Conservation (phyloP, 2,888 invertebrate genomes). For the Capitulum mitella region DNA sequence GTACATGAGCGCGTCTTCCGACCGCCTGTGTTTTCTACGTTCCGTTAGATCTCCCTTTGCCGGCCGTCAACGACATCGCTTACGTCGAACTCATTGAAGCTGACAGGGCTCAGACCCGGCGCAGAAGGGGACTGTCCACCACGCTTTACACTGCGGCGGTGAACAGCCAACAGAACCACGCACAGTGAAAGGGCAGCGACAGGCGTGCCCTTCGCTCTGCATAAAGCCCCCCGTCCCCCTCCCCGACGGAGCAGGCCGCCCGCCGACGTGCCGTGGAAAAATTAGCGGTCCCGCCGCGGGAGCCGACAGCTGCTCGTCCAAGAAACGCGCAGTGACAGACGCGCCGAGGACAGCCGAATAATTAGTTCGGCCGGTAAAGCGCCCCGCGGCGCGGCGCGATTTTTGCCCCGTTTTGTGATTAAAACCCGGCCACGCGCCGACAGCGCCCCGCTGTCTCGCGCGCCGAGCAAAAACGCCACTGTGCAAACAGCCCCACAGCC, state of each 20-base stretch:
- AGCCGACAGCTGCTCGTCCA: conserved; percentile 2
- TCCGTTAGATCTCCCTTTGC: too few species aligned
- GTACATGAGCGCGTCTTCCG: too few species aligned
- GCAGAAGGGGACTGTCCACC: too few species aligned
- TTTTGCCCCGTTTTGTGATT: neutral
- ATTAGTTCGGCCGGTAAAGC: neutral
- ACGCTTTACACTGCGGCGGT: too few species aligned
- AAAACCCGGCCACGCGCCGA: neutral
- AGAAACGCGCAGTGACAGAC: conserved; percentile 3
- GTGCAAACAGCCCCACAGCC: too few species aligned
- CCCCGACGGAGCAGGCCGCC: neutral
- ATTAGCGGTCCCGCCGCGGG: neutral
- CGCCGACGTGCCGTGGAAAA: neutral
- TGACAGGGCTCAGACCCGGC: too few species aligned
- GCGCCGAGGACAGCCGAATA: neutral
- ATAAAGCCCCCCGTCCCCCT: too few species aligned
- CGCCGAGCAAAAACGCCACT: neutral
- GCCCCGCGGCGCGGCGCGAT: neutral
- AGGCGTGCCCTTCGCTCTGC: neutral
- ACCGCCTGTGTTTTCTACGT: too few species aligned
- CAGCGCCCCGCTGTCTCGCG: neutral
- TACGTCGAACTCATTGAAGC: too few species aligned
- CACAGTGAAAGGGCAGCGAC: neutral
- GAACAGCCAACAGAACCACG: neutral
- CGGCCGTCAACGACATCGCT: too few species aligned